Evolutionary conservation across 1,140 invertebrate species (phyloP), one percentile per base, ranked within the genome.

Genomic region (Mizuhopecten yessoensis): DNA sequence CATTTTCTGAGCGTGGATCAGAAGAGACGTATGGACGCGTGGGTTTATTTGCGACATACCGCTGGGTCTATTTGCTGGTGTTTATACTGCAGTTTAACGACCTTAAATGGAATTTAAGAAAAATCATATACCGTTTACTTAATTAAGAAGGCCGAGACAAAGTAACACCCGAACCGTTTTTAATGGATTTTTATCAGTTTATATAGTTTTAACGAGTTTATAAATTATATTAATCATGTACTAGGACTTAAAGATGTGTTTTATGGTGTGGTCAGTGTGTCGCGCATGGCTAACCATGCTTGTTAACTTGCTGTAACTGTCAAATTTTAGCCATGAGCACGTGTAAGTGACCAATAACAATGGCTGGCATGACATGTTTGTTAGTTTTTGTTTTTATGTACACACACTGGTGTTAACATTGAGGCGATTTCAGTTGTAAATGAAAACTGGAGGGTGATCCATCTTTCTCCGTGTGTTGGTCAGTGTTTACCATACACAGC

Each of bases 101-200:
- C n/a, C 23, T 75, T n/a, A 75, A 75, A 75, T 75, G 57, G n/a
- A 75, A 75, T 75, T 75, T 29, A 75, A 75, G 57, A 29, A 75
- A 75, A 75, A 75, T 17, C 57, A 75, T 29, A 75, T 75, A 75
- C 29, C 57, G 29, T 75, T 75, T 75, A 75, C 57, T 75, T 75
- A 75, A 75, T 75, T 75, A 75, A 75, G 57, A 23, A n/a, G 23
- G n/a, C 17, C 15, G 23, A 75, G 57, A 75, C 11, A 75, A 75
- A 29, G 11, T 17, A n/a, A 75, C n/a, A 75, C 17, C n/a, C n/a
- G 57, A n/a, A 75, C 23, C 15, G 17, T 29, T 45, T 45, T 7
- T 17, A 45, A 17, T 45, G 9, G 9, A 13, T 45, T 45, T 49
- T 49, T 49, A 49, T 49, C 2, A 13, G 45, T 49, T 49, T 75